Conservation (phyloP, 92 coral and sea anemone genomes). For the Pocillopora grandis region DNA sequence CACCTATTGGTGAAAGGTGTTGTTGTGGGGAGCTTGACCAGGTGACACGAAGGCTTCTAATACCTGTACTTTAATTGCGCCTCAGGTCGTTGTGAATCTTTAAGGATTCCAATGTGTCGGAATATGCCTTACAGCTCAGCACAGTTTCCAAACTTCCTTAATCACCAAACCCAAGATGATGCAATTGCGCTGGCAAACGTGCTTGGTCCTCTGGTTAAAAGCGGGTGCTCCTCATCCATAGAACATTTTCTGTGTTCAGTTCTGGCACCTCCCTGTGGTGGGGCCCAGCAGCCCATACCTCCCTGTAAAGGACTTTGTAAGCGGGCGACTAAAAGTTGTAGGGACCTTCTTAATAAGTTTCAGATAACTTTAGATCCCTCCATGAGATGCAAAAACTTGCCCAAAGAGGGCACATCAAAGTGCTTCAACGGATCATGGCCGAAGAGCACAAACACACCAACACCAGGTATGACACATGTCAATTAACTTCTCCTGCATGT, state of each 20-base stretch:
- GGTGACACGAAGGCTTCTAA: neutral
- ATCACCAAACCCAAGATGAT: slow-evolving; percentile 54
- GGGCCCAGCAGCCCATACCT: slow-evolving; percentile 2
- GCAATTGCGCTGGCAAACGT: slow-evolving; percentile 14
- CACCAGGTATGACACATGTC: neutral
- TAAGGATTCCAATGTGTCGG: slow-evolving; percentile 37
- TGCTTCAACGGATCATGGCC: slow-evolving; percentile 40
- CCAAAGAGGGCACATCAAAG: slow-evolving; percentile 25
- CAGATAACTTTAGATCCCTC: slow-evolving; percentile 14
- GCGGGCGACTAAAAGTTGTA: slow-evolving; percentile 20
- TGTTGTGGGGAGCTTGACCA: too few species aligned
- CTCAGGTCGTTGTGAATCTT: slow-evolving; percentile 4
- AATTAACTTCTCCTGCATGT: neutral
- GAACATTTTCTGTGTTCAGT: slow-evolving; percentile 42
- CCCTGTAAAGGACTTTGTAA: slow-evolving; percentile 47
- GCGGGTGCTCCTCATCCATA: slow-evolving; percentile 46
- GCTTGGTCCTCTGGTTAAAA: slow-evolving; percentile 17
- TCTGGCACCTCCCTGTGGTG: slow-evolving; percentile 56
- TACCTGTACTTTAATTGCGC: neutral
- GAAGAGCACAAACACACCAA: neutral
- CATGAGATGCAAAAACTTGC: slow-evolving; percentile 44
- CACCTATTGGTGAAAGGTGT: too few species aligned
- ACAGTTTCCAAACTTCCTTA: slow-evolving; percentile 48
- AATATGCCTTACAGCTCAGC: slow-evolving; percentile 24
- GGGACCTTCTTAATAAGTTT: slow-evolving; percentile 8